These are phyloP conservation scores for Diplazon laetatorius DNA, from an alignment of 2,888 invertebrate species.

Conservation along the genomic window DNA sequence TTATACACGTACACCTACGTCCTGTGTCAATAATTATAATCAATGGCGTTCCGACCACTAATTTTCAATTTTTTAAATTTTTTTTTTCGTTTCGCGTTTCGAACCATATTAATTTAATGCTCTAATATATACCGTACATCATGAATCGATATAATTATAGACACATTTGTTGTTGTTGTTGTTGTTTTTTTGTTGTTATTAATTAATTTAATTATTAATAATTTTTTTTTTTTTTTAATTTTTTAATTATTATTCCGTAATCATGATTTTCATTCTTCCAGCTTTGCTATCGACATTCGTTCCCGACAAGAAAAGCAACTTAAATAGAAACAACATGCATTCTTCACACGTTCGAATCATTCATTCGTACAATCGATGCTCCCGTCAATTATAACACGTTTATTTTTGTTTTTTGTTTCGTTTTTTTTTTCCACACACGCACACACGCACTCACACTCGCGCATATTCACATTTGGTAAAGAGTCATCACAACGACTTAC, in stretches of 20 bases:
- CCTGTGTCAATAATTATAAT: slow-evolving; percentile 74
- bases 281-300: slow-evolving; percentile 65
- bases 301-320: slow-evolving; percentile 71
- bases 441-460: slow-evolving; percentile 56
- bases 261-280: slow-evolving; percentile 42
- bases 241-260: slow-evolving; percentile 30
- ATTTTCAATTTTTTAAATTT: slow-evolving; percentile 66
- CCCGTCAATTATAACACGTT: slow-evolving; percentile 49
- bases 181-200: slow-evolving; percentile 42
- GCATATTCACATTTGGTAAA: slow-evolving; percentile 76
- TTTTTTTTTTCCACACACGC: slow-evolving; percentile 19
- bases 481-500: slow-evolving; percentile 74
- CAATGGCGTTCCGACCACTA: slow-evolving; percentile 69
- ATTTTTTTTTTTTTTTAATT: slow-evolving; percentile 53
- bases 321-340: slow-evolving; percentile 67
- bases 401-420: slow-evolving; percentile 7
- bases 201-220: slow-evolving; percentile 26
- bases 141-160: slow-evolving; percentile 75
- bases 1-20: slow-evolving; percentile 70
- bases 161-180: slow-evolving; percentile 67
- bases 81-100: slow-evolving; percentile 65
- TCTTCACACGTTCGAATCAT: slow-evolving; percentile 39
- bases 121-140: slow-evolving; percentile 59
- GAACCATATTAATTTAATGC: slow-evolving; percentile 42
- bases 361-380: slow-evolving; percentile 58